These are phyloP conservation scores for Sminthurides bifidus DNA, from an alignment of 1,140 invertebrate species.

Conservation along the genomic window DNA sequence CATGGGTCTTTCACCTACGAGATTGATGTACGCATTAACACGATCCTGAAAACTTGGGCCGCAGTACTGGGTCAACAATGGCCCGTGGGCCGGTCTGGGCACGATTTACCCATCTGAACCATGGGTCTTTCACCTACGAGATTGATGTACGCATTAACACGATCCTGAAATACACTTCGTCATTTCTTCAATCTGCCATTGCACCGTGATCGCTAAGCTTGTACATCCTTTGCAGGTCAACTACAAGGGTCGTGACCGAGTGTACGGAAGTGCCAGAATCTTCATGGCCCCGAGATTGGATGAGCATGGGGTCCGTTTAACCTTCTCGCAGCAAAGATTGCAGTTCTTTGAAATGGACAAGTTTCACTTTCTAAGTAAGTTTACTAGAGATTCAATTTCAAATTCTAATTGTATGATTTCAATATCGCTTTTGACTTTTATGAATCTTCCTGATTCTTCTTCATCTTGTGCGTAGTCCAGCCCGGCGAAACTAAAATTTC, in stretches of 20 bases:
- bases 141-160: conserved; percentile 25
- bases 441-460: not conserved
- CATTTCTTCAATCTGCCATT: not conserved
- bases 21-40: conserved; percentile 25
- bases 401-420: not conserved
- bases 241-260: not conserved
- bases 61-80: no score
- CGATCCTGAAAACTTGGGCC: not conserved
- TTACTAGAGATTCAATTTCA: conserved; percentile 8
- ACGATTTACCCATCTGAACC: conserved; percentile 59
- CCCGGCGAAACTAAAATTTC: not conserved
- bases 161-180: not conserved
- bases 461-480: not conserved
- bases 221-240: not conserved
- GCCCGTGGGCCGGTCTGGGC: conserved; percentile 56
- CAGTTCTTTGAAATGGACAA: conserved; percentile 70
- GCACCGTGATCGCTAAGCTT: not conserved
- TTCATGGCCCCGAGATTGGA: conserved; percentile 59
- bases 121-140: conserved; percentile 51
- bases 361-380: conserved; percentile 49
- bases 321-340: conserved; percentile 50
- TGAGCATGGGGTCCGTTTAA: conserved; percentile 50
- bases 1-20: conserved; percentile 53
- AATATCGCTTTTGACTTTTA: not conserved
- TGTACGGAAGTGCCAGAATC: conserved; percentile 55